These are phyloP conservation scores for Stegostoma tigrinum DNA, from an alignment of 2,113 vertebrate species.

Conservation along the genomic window DNA sequence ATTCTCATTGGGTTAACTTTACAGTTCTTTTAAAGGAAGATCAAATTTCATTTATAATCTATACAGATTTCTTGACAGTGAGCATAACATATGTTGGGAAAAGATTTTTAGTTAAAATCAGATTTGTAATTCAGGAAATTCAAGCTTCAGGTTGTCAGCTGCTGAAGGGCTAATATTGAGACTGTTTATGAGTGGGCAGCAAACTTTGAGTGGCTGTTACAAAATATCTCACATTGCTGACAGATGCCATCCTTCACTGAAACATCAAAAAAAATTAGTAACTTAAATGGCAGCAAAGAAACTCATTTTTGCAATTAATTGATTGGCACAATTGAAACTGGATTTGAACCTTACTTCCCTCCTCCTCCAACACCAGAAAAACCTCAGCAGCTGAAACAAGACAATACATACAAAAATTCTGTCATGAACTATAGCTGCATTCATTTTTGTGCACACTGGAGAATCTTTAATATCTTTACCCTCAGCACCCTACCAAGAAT, in stretches of 20 bases:
- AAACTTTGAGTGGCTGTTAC: background rate
- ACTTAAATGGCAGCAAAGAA: background rate
- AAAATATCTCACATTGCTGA: background rate
- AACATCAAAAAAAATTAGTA: background rate
- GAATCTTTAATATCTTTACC: background rate
- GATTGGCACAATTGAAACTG: conserved; percentile 5
- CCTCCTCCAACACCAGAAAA: background rate
- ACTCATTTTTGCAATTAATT: background rate
- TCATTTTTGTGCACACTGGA: background rate
- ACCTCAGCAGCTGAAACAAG: background rate
- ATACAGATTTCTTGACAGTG: background rate
- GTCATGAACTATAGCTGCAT: background rate
- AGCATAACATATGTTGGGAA: background rate
- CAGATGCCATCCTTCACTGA: background rate
- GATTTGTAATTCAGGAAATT: background rate
- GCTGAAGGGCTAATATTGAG: background rate
- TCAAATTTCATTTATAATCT: background rate
- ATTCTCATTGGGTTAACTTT: background rate
- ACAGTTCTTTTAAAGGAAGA: background rate
- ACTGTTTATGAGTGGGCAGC: background rate
- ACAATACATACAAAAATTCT: background rate
- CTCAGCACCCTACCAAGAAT: background rate
- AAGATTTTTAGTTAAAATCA: background rate
- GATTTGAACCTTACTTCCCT: background rate
- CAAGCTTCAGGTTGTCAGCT: background rate